Evolutionary conservation across 2,113 vertebrate species (phyloP).

Genomic region (human): DNA sequence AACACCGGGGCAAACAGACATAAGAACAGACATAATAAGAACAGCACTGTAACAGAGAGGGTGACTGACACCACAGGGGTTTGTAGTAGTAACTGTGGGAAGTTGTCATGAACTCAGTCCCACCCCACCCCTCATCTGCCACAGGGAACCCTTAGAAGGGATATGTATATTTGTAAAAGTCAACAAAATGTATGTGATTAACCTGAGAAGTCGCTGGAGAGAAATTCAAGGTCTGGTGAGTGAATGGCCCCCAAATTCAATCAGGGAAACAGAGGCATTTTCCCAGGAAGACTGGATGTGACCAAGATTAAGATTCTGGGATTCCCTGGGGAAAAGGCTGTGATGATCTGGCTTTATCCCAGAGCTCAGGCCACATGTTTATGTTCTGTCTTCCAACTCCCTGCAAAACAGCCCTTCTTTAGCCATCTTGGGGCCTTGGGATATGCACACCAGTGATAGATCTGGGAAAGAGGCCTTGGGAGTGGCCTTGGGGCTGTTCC

Average conservation of each 20-base stretch:
- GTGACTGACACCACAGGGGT: neutral
- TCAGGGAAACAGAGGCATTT: neutral
- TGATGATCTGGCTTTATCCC: neutral
- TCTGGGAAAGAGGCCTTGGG: neutral
- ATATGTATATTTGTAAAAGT: neutral
- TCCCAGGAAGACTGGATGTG: neutral
- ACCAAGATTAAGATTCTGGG: neutral
- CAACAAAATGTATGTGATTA: neutral
- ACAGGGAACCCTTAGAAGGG: neutral
- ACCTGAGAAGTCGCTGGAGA: neutral
- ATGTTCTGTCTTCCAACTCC: neutral
- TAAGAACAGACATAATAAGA: neutral
- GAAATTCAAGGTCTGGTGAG: neutral
- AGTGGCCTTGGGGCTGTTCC: neutral
- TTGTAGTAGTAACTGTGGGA: neutral
- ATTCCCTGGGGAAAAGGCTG: neutral
- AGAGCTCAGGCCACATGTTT: fast-evolving
- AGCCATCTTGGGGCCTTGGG: neutral
- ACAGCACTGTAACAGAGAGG: neutral
- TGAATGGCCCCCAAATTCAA: neutral
- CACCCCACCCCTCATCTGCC: neutral
- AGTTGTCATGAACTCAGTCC: neutral
- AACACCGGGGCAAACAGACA: neutral
- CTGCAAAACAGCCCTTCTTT: neutral
- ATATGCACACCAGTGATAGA: fast-evolving